Percentiles rank a stretch among this genome's conserved stretches.
These are phyloP conservation scores for Prosopocoilus inquinatus DNA, from an alignment of 2,888 invertebrate genomes.

Conservation along the genomic window DNA sequence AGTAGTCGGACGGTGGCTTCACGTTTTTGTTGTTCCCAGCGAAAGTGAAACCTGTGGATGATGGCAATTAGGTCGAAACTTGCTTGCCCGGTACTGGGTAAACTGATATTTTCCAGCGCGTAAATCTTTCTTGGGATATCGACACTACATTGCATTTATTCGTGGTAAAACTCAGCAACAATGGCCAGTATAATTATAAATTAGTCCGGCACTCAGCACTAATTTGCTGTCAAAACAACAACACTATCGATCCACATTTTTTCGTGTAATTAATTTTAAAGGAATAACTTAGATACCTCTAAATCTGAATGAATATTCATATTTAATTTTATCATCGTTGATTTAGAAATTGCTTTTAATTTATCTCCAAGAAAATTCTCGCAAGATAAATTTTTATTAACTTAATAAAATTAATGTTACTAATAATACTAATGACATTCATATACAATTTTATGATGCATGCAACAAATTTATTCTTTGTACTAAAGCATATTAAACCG, in stretches of 20 bases:
- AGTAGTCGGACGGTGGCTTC: slow-evolving; percentile 42
- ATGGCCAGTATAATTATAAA: slow-evolving; percentile 49
- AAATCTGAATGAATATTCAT: too few relatives aligned
- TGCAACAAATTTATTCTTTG: too few relatives aligned
- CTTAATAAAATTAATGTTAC: too few relatives aligned
- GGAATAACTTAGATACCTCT: too few relatives aligned
- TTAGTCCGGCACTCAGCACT: slow-evolving; percentile 47
- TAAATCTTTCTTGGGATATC: slow-evolving; percentile 48
- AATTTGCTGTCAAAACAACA: slow-evolving; percentile 48
- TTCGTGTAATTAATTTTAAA: slow-evolving; percentile 37
- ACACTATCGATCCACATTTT: slow-evolving; percentile 36
- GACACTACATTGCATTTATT: slow-evolving; percentile 45
- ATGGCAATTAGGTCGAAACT: slow-evolving; percentile 24
- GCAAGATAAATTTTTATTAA: too few relatives aligned
- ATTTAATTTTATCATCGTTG: too few relatives aligned
- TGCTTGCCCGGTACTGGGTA: slow-evolving; percentile 23
- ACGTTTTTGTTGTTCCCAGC: slow-evolving; percentile 18
- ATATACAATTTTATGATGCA: too few relatives aligned
- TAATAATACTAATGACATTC: too few relatives aligned
- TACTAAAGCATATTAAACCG: too few relatives aligned
- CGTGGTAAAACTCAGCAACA: slow-evolving; percentile 45
- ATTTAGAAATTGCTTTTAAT: too few relatives aligned
- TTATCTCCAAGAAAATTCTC: too few relatives aligned
- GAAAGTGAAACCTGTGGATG: slow-evolving; percentile 11
- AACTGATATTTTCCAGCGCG: slow-evolving; percentile 39